Percentiles rank a stretch among this genome's conserved stretches.
phyloP scores from a whole-genome alignment of 2,113 vertebrate genomes.

The Micromys minutus region DNA sequence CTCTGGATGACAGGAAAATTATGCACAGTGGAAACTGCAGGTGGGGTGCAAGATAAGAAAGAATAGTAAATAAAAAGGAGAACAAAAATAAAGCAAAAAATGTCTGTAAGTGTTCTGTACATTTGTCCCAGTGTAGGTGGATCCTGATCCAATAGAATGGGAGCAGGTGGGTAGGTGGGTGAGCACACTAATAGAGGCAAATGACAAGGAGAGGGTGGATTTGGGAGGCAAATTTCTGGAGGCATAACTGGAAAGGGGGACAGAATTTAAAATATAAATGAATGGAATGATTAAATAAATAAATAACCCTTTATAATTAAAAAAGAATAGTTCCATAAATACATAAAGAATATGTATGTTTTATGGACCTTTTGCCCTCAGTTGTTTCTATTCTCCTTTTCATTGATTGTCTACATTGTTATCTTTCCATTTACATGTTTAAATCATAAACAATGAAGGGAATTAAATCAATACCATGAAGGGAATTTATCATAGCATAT shows the following conservation, averaged over 20 bases:
- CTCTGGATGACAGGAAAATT: accelerated
- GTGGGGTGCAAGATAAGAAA: neutral
- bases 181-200: too few species aligned
- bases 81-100: neutral
- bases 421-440: neutral
- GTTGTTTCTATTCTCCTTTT: neutral
- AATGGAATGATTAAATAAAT: too few species aligned
- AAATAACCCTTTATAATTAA: too few species aligned
- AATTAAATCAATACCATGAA: too few species aligned
- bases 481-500: neutral
- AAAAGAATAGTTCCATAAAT: too few species aligned
- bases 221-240: too few species aligned
- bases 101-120: neutral
- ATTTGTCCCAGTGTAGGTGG: too few species aligned
- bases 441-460: neutral
- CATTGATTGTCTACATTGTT: neutral
- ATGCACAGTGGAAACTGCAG: neutral
- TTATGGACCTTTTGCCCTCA: neutral
- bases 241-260: too few species aligned
- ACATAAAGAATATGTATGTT: neutral
- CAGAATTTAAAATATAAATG: too few species aligned
- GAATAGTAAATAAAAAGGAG: neutral
- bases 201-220: too few species aligned
- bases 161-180: too few species aligned
- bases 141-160: too few species aligned